Conservation (phyloP, 30 jellyfish, hydroid and myxozoan genomes). For the Aurelia sp. region DNA sequence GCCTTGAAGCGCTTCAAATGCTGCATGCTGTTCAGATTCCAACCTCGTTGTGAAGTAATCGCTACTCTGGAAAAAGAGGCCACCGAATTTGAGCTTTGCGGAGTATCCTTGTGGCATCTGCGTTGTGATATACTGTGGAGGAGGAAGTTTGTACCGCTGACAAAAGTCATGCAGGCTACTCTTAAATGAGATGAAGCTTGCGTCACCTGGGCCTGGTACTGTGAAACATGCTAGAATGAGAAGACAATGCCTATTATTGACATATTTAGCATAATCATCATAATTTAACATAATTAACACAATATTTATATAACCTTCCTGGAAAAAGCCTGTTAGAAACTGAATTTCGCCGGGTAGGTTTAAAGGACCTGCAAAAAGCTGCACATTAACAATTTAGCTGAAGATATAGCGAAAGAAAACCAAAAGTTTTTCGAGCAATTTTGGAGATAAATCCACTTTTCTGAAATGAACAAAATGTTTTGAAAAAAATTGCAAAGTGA, state of each 20-base stretch:
- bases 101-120: constrained; percentile 98
- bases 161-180: constrained; percentile 98
- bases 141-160: constrained; percentile 97
- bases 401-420: too few species aligned
- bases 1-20: constrained; percentile 98
- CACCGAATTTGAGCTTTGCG: constrained; percentile 98
- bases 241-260: neutral
- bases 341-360: too few species aligned
- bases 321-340: too few species aligned
- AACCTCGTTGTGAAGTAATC: constrained; percentile 95
- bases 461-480: too few species aligned
- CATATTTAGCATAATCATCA: too few species aligned
- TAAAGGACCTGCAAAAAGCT: too few species aligned
- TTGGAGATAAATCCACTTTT: too few species aligned
- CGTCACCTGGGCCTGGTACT: constrained; percentile 97
- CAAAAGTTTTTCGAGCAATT: too few species aligned
- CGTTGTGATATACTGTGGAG: constrained; percentile 98
- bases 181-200: constrained; percentile 89
- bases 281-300: too few species aligned
- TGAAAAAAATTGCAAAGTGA: too few species aligned
- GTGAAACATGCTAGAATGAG: constrained; percentile 91
- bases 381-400: too few species aligned
- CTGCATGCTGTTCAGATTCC: constrained; percentile 99
- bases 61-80: constrained; percentile 98
- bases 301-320: too few species aligned